Base-by-base conservation (phyloP, 2,888 invertebrate species). In the Eupithecia vulgata region DNA sequence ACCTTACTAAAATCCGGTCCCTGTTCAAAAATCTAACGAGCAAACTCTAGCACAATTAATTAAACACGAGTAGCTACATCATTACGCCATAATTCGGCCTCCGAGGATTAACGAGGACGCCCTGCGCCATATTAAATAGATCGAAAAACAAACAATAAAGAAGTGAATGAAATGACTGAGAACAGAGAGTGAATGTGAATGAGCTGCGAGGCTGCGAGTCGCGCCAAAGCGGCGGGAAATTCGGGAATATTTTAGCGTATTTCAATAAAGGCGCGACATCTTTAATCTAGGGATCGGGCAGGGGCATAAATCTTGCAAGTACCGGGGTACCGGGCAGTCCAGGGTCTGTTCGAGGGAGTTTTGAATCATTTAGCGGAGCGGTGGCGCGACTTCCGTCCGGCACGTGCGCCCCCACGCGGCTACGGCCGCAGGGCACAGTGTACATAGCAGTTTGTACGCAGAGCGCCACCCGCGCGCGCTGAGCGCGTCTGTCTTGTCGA, bases 291-390 rank as follows among this genome's bases (percentile, higher is more conserved):
- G 92, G 92, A 91, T 91, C 91, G 93, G 91, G 92, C 88, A 90
- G 87, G 87, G 91, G 92, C 92, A 94, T 94, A 94, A 94, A 94
- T 94, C 94, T 94, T 94, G 94, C 94, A 94, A 92, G 93, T 91
- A 88, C 92, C 90, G 73, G 74, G 74, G 93, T 91, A 88, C 92
- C 90, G 74, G 74, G 76, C 73, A 78, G 72, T 74, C 76, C 79
- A 76, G 79, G 76, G 76, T 66, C 76, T 69, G 78, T 79, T 74
- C 77, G 83, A 82, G 87, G 88, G 91, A 91, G 93, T 93, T 94
- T 92, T 94, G 94, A 94, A 94, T 94, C 94, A 94, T 94, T 94
- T 94, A 94, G 93, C 94, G 91, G 84, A 82, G 87, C 87, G 88
- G 87, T 88, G 84, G 90, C 84, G 91, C 91, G 92, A 91, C 92